Evolutionary conservation across 2,888 invertebrate species (phyloP).

Genomic region (Clistopyga incitator): DNA sequence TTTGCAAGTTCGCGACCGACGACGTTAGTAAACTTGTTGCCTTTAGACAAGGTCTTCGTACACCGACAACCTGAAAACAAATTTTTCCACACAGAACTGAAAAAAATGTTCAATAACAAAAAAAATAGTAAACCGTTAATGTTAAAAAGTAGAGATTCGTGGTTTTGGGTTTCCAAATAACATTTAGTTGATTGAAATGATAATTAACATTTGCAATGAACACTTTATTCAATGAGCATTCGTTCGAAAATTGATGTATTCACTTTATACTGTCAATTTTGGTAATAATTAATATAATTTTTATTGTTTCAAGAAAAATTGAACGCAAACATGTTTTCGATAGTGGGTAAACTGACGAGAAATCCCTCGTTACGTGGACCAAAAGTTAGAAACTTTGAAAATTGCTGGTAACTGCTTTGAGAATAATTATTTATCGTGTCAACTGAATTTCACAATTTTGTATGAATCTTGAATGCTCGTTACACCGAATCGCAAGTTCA

Average conservation of each 20-base stretch:
- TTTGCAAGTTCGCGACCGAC: neutral
- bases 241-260: no score
- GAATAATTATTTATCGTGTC: neutral
- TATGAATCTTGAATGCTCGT: conserved; percentile 41
- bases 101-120: neutral
- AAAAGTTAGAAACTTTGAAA: neutral
- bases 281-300: no score
- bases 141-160: no score
- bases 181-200: no score
- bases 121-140: no score
- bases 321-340: no score
- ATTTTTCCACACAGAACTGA: neutral
- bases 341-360: no score
- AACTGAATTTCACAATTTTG: conserved; percentile 9
- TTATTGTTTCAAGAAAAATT: no score
- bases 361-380: neutral
- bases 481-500: neutral
- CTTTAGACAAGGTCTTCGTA: neutral
- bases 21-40: neutral
- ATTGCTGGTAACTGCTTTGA: conserved; percentile 9
- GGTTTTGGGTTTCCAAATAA: no score
- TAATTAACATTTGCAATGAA: no score
- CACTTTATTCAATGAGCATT: no score
- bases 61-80: neutral
- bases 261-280: no score